These are phyloP conservation scores for Platichthys flesus DNA, from an alignment of 2,113 vertebrate genomes.

Conservation along the genomic window DNA sequence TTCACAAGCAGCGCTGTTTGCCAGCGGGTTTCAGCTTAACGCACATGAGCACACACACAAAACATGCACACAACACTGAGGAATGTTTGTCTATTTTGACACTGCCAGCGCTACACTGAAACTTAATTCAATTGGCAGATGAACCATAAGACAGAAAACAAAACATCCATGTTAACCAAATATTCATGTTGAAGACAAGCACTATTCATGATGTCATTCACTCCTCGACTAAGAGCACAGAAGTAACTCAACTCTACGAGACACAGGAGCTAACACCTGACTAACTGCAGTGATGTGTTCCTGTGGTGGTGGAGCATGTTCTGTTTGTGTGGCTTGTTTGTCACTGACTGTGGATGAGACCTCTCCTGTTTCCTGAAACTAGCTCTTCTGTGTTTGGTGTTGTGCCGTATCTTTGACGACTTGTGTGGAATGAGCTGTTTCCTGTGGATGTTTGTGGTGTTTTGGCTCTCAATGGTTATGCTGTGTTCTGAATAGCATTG, in stretches of 20 bases:
- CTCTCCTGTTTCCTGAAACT: constrained; percentile 35
- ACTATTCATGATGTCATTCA: background rate
- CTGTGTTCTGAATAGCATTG: constrained; percentile 9
- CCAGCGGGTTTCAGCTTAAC: constrained; percentile 46
- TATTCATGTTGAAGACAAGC: background rate
- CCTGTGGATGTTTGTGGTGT: constrained; percentile 65
- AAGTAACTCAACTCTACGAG: background rate
- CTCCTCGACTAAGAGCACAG: background rate
- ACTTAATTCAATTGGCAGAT: constrained; percentile 3
- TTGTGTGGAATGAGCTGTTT: constrained; percentile 56
- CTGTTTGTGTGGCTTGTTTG: constrained; percentile 57
- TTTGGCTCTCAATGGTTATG: constrained; percentile 24
- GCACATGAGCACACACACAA: constrained; percentile 19
- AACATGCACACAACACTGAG: constrained; percentile 5
- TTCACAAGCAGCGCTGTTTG: constrained; percentile 41
- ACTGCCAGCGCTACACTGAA: background rate
- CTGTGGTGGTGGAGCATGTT: constrained; percentile 66
- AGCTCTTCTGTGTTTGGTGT: constrained; percentile 58
- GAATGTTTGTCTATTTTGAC: background rate
- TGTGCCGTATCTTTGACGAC: constrained; percentile 40
- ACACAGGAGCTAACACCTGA: constrained; percentile 15
- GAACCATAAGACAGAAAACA: background rate
- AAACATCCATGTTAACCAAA: background rate
- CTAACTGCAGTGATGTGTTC: constrained; percentile 27
- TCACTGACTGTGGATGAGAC: constrained; percentile 35